Conservation (phyloP, 37 sponge, comb jelly and placozoan genomes). For the Petrosia ficiformis region DNA sequence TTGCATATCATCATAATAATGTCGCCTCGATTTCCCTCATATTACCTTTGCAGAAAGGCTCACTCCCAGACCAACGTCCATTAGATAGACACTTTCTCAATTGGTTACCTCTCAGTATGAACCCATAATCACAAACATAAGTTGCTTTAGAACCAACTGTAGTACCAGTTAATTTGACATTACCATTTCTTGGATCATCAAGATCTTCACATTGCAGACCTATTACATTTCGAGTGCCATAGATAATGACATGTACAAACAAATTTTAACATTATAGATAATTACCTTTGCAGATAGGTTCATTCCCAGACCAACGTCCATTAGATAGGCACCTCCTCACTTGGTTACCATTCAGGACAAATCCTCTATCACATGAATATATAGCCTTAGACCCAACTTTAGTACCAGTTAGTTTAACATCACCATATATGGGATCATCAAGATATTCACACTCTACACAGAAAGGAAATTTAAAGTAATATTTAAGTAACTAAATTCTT, state of each 20-base stretch:
- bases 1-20: no score
- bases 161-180: slow-evolving; percentile 11
- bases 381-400: not conserved
- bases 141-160: slow-evolving; percentile 25
- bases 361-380: not conserved
- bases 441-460: slow-evolving; percentile 38
- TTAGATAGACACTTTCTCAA: slow-evolving; percentile 38
- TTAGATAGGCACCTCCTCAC: not conserved
- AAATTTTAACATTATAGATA: no score
- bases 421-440: not conserved
- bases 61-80: slow-evolving; percentile 66
- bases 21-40: no score
- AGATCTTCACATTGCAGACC: slow-evolving; percentile 27
- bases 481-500: no score
- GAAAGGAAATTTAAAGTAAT: no score
- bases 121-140: slow-evolving; percentile 54
- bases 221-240: not conserved
- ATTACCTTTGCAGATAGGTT: not conserved
- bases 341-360: not conserved
- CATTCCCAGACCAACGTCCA: not conserved
- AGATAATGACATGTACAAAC: no score
- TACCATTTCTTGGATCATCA: slow-evolving; percentile 25
- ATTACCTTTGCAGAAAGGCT: slow-evolving; percentile 48
- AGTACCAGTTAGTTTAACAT: not conserved
- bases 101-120: slow-evolving; percentile 33